These are phyloP conservation scores for Amphipoea lucens DNA, from an alignment of 2,888 invertebrate species.

Conservation along the genomic window DNA sequence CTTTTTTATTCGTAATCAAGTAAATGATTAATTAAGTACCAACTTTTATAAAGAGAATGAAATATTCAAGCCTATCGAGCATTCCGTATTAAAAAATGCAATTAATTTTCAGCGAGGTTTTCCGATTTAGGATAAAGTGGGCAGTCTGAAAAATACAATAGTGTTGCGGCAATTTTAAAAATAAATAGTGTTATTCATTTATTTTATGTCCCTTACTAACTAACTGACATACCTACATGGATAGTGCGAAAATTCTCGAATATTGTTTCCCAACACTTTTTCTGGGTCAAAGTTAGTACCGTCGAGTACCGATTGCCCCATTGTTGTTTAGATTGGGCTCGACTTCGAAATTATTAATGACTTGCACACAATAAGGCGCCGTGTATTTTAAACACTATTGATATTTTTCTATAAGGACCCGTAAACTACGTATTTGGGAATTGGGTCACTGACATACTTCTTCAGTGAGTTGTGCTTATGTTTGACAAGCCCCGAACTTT, in stretches of 20 bases:
- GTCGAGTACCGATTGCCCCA: constrained; percentile 67
- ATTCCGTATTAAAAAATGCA: not conserved
- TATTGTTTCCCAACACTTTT: constrained; percentile 42
- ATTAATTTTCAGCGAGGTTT: not conserved
- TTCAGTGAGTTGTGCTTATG: constrained; percentile 1
- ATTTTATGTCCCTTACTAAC: not conserved
- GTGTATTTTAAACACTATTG: constrained; percentile 52
- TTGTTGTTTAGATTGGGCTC: constrained; percentile 69
- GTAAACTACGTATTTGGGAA: constrained; percentile 47
- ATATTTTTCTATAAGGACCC: constrained; percentile 47
- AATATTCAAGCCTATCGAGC: not conserved
- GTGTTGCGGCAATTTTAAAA: constrained; percentile 2
- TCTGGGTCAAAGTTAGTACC: constrained; percentile 59
- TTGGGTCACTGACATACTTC: constrained; percentile 48
- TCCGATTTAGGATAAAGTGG: not conserved
- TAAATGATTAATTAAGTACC: constrained; percentile 41
- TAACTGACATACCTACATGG: constrained; percentile 1
- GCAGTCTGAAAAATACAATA: not conserved
- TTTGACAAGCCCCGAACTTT: not conserved
- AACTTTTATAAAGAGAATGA: not conserved
- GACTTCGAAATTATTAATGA: constrained; percentile 69
- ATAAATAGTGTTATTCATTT: constrained; percentile 14
- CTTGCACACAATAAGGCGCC: constrained; percentile 51
- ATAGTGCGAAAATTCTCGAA: constrained; percentile 46
- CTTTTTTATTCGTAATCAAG: constrained; percentile 11